Evolutionary conservation across 2,888 invertebrate species (phyloP), one percentile per base, ranked within the genome.

Genomic region (Stegophylla sp.): DNA sequence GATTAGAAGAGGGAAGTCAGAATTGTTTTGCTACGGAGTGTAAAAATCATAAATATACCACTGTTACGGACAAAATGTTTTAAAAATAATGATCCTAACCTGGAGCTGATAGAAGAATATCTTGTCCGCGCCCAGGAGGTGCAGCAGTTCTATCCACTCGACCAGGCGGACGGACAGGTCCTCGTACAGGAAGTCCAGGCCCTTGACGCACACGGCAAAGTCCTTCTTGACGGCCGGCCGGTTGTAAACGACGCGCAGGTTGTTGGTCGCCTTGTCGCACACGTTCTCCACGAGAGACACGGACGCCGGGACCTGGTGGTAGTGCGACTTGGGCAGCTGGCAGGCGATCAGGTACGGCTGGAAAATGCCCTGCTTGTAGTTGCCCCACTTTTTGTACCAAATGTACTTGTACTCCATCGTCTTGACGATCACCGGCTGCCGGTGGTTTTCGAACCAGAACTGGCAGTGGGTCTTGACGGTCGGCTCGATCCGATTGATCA

Each of bases 371-470:
- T 95, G 94, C 86, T 94, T 93, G 88, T 95, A 95, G 87, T 96
- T 96, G 82, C 96, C 96, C 96, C 96, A 96, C 87, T 95, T 95
- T 85, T 92, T 92, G 87, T 94, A 94, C 96, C 96, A 96, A 84
- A 96, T 94, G 87, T 96, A 96, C 86, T 95, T 95, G 88, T 96
- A 96, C 87, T 95, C 95, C 84, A 94, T 91, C 26, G 92, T 92
- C 86, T 93, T 92, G 20, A 93, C 91, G 41, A 94, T 90, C 43
- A 92, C 92, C 0, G 95, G 94, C 85, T 93, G 93, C 84, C 91
- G 92, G 84, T 92, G 92, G 51, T 92, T 92, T 84, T 94, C 93
- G 88, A 93, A 96, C 96, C 95, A 96, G 84, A 96, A 90, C 87
- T 94, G 96, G 87, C 95, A 96, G 87, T 91, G 93, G 10, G 94